Conservation (phyloP, 2,888 invertebrate species). For the Noctua janthe region DNA sequence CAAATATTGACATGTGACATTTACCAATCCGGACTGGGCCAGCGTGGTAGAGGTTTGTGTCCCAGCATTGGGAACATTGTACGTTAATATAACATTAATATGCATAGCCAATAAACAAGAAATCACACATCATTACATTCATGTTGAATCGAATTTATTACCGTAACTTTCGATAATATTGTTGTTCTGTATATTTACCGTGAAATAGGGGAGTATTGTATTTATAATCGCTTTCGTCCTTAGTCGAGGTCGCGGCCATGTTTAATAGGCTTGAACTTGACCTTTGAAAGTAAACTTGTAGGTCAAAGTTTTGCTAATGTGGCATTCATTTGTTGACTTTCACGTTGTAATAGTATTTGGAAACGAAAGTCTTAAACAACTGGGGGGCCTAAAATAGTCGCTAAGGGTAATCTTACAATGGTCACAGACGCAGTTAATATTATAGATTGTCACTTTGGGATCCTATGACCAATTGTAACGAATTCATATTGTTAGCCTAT, state of each 20-base stretch:
- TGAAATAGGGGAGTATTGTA: background rate
- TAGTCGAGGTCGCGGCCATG: background rate
- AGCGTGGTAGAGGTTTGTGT: too few species aligned
- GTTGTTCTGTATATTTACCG: background rate
- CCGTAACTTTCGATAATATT: conserved; percentile 3
- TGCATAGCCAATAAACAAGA: background rate
- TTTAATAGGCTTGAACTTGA: background rate
- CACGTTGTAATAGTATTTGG: background rate
- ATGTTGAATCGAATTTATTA: conserved; percentile 17
- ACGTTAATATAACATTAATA: background rate
- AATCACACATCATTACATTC: background rate
- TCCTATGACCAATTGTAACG: too few species aligned
- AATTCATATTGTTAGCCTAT: too few species aligned
- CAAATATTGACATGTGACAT: too few species aligned
- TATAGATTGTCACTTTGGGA: too few species aligned
- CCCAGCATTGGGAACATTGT: too few species aligned
- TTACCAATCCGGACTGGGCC: too few species aligned
- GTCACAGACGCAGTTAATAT: too few species aligned
- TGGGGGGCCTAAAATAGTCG: too few species aligned
- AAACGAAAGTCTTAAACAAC: background rate
- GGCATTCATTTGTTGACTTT: background rate
- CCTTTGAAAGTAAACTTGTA: background rate
- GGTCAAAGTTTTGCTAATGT: background rate
- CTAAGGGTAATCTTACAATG: too few species aligned
- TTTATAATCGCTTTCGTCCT: conserved; percentile 4